These are phyloP conservation scores for Enteromius fasciolatus DNA, from an alignment of 2,797 vertebrate genomes.

Conservation along the genomic window DNA sequence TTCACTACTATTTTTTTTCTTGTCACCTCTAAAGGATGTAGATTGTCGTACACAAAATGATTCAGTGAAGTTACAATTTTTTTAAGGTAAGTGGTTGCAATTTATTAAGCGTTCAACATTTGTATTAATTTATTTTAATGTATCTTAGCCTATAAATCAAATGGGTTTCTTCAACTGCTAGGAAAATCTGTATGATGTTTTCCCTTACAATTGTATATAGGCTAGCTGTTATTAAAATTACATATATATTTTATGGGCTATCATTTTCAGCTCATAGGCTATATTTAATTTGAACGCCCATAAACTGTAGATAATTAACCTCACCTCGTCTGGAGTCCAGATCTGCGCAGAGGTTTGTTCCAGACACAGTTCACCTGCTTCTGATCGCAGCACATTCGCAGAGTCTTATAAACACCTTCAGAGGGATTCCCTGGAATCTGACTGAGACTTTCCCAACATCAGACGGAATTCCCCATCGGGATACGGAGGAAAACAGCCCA, in stretches of 20 bases:
- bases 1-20: background rate
- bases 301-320: background rate
- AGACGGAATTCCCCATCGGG: background rate
- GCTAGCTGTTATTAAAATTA: no score
- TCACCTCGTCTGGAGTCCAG: slow-evolving; percentile 6
- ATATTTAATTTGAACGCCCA: background rate
- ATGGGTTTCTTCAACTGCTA: no score
- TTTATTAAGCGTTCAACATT: no score
- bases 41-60: no score
- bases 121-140: no score
- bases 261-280: background rate
- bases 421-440: slow-evolving; percentile 20
- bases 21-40: background rate
- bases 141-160: no score
- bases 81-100: no score
- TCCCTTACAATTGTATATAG: no score
- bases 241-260: background rate
- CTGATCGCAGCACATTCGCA: background rate
- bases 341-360: background rate
- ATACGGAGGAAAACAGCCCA: background rate
- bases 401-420: slow-evolving; percentile 6
- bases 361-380: no score
- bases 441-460: background rate
- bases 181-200: no score
- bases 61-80: no score